Conservation (phyloP, 2,888 invertebrate species). For the Oscheius sp. region DNA sequence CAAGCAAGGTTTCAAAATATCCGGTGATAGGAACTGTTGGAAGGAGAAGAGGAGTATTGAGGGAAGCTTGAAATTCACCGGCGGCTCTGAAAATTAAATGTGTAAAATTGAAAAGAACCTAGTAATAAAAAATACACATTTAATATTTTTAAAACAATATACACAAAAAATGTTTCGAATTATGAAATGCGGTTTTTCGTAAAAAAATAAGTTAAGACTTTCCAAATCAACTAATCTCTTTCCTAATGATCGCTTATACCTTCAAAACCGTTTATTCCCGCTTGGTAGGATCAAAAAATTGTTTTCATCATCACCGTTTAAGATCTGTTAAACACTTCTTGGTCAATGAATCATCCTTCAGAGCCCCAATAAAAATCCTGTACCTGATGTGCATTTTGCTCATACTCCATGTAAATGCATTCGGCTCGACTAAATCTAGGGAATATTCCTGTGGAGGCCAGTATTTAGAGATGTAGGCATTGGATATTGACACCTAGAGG, state of each 20-base stretch:
- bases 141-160: too few relatives aligned
- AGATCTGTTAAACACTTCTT: too few relatives aligned
- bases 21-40: conserved; percentile 68
- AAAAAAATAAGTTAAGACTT: background rate
- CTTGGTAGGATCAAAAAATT: too few relatives aligned
- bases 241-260: too few relatives aligned
- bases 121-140: too few relatives aligned
- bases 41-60: conserved; percentile 64
- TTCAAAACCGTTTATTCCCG: too few relatives aligned
- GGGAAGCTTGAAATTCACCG: conserved; percentile 67
- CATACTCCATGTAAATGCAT: conserved; percentile 68
- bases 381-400: conserved; percentile 69
- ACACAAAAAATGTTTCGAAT: too few relatives aligned
- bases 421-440: conserved; percentile 65
- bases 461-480: conserved; percentile 67
- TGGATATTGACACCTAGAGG: conserved; percentile 64
- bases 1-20: conserved; percentile 68
- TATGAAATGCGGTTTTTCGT: too few relatives aligned
- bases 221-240: too few relatives aligned
- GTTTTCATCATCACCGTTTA: too few relatives aligned
- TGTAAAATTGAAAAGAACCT: background rate
- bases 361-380: background rate
- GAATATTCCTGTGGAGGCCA: conserved; percentile 69
- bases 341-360: too few relatives aligned
- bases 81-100: conserved; percentile 54